These are phyloP conservation scores for Diarsia dahlii DNA, from an alignment of 2,888 invertebrate species.

Conservation along the genomic window DNA sequence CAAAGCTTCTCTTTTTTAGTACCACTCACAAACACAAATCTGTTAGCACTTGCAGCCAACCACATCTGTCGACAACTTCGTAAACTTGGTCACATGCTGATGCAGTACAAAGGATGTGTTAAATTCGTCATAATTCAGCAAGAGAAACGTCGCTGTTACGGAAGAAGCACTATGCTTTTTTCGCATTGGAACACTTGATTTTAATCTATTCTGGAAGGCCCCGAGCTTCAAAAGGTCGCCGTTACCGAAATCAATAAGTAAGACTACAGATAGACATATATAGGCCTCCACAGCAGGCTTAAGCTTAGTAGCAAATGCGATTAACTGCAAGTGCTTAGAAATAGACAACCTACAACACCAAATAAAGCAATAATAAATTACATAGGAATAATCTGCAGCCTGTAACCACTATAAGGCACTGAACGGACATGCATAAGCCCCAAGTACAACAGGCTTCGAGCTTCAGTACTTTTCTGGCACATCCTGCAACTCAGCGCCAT, in stretches of 20 bases:
- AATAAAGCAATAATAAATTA: conserved; percentile 57
- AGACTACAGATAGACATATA: too few species aligned
- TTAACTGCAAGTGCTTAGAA: conserved; percentile 1
- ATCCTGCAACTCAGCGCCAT: conserved; percentile 80
- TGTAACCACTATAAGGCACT: conserved; percentile 59
- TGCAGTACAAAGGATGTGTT: neutral
- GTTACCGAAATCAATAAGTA: too few species aligned
- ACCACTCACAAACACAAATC: conserved; percentile 11
- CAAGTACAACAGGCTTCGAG: conserved; percentile 48
- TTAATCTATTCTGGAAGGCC: neutral
- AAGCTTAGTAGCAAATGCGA: neutral
- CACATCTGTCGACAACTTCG: neutral
- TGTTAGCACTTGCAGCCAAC: conserved; percentile 10
- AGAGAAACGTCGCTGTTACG: neutral
- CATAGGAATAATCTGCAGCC: conserved; percentile 55
- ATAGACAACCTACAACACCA: neutral
- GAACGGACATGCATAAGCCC: conserved; percentile 61
- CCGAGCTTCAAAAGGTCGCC: too few species aligned
- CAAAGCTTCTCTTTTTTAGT: conserved; percentile 13
- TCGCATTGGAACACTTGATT: neutral
- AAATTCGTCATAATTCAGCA: neutral
- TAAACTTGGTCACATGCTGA: neutral
- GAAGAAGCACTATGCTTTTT: neutral
- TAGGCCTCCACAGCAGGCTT: neutral
- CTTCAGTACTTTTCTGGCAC: conserved; percentile 84